Evolutionary conservation across 2,113 vertebrate species (phyloP).

Genomic region (Prinia subflava): DNA sequence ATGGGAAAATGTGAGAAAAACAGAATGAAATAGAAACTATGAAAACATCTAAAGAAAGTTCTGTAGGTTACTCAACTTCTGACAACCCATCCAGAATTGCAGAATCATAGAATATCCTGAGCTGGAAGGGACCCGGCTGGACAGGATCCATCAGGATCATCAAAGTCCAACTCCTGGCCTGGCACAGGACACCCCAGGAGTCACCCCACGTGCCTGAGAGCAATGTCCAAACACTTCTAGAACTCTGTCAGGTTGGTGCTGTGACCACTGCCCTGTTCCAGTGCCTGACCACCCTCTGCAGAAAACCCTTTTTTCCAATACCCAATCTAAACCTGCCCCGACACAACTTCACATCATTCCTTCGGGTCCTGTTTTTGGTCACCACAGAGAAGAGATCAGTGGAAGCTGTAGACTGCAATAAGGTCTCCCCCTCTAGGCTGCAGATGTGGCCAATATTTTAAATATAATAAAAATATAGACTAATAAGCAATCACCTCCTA

Average conservation of each 20-base stretch:
- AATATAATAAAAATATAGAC: not conserved
- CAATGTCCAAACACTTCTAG: accelerated
- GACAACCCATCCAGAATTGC: not conserved
- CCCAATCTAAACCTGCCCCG: not conserved
- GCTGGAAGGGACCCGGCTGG: not conserved
- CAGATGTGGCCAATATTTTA: not conserved
- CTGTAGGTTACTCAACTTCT: not conserved
- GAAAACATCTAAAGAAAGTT: not conserved
- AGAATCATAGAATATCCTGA: not conserved
- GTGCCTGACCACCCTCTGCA: accelerated
- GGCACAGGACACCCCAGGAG: not conserved
- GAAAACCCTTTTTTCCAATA: not conserved
- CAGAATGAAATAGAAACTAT: not conserved
- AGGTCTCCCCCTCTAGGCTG: not conserved
- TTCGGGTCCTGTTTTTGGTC: not conserved
- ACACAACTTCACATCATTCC: not conserved
- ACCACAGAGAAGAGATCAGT: not conserved
- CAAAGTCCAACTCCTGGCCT: not conserved
- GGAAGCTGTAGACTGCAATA: not conserved
- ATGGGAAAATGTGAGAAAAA: not conserved
- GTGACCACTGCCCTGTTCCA: not conserved
- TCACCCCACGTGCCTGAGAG: accelerated
- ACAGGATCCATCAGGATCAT: not conserved
- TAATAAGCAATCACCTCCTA: not conserved
- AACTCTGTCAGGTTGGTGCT: not conserved